A percentile compares a stretch with the other conserved stretches of the same genome.
These are phyloP conservation scores for Hyphantria cunea DNA, from an alignment of 1,140 invertebrate species.

Conservation along the genomic window DNA sequence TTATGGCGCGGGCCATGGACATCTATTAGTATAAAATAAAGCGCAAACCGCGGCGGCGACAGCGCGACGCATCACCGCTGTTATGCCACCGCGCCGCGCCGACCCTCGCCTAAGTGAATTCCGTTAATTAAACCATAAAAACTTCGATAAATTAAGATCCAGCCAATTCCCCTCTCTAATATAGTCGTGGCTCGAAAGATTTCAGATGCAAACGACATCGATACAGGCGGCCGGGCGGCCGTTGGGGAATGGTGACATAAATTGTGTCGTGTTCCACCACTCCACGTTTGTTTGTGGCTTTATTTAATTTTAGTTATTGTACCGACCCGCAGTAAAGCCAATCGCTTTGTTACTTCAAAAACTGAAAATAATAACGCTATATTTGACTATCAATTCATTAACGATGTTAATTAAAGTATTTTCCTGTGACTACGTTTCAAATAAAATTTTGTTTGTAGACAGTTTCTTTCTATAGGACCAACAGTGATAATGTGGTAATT, in stretches of 20 bases:
- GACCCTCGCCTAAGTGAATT: constrained; percentile 79
- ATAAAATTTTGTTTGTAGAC: too few species aligned
- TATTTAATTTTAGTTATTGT: constrained; percentile 68
- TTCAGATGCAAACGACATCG: constrained; percentile 78
- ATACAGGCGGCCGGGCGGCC: constrained; percentile 60
- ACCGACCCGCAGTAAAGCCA: constrained; percentile 42
- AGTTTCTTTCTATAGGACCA: not conserved
- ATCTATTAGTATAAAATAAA: constrained; percentile 77
- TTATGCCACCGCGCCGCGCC: constrained; percentile 37
- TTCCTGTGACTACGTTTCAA: too few species aligned
- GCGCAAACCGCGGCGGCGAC: constrained; percentile 65
- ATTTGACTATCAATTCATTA: constrained; percentile 37
- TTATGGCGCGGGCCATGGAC: constrained; percentile 64
- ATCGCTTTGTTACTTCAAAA: constrained; percentile 49
- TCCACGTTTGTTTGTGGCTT: constrained; percentile 64
- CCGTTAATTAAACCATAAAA: constrained; percentile 84
- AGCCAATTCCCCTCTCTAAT: constrained; percentile 80
- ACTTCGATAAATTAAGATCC: constrained; percentile 83
- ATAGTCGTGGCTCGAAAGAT: constrained; percentile 71
- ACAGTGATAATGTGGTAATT: not conserved
- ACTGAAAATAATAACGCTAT: constrained; percentile 18
- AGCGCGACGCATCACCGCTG: constrained; percentile 36
- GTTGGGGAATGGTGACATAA: constrained; percentile 51
- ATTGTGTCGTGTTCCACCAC: constrained; percentile 52
- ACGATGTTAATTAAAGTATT: constrained; percentile 32